phyloP scores from a whole-genome alignment of 2,888 invertebrate species.

The Lepidochrysops patricia region DNA sequence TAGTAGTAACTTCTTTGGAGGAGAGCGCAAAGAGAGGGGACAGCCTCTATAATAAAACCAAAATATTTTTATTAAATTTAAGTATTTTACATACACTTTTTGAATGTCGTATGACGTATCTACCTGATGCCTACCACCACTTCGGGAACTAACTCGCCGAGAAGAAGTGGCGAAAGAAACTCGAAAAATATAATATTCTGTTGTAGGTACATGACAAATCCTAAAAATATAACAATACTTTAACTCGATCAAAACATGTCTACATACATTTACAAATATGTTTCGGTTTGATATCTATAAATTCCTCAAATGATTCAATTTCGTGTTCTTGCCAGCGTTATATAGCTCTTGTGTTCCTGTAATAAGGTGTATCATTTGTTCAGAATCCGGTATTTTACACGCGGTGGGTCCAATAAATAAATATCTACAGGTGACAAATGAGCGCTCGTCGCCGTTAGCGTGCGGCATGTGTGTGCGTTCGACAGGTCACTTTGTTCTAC shows the following conservation, averaged over 20 bases:
- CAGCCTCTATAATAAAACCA: no score
- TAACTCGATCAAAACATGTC: not conserved
- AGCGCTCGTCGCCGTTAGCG: conserved; percentile 61
- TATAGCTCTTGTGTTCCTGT: not conserved
- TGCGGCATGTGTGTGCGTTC: conserved; percentile 38
- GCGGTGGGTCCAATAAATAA: conserved; percentile 71
- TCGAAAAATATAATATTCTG: no score
- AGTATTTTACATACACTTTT: no score
- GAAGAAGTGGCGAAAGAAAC: no score
- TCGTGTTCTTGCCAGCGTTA: not conserved
- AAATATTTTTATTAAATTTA: no score
- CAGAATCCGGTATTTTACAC: conserved; percentile 43
- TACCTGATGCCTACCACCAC: no score
- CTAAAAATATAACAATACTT: not conserved
- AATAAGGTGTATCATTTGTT: not conserved
- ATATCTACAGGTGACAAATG: conserved; percentile 70
- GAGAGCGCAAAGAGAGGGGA: no score
- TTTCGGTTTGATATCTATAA: not conserved
- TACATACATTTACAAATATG: not conserved
- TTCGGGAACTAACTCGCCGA: no score
- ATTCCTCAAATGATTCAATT: not conserved
- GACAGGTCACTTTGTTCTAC: conserved; percentile 18
- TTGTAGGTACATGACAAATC: no score
- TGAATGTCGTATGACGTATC: no score
- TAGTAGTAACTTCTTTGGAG: no score